Conservation (phyloP, 2,113 vertebrate species). For the Crotophaga sulcirostris region DNA sequence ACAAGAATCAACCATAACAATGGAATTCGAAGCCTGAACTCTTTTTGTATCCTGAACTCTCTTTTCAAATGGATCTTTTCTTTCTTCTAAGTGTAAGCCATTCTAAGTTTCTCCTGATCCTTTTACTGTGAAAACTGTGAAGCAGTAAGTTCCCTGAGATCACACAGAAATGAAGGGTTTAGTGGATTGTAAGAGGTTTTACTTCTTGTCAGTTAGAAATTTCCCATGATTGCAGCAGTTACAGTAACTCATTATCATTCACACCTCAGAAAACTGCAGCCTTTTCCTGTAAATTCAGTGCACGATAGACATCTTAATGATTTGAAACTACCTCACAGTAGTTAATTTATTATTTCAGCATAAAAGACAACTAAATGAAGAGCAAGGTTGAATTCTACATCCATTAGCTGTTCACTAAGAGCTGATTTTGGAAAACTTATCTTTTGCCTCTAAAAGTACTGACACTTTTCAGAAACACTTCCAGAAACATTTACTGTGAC, state of each 20-base stretch:
- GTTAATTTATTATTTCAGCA: constrained; percentile 5
- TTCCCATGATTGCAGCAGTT: not conserved
- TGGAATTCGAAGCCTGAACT: not conserved
- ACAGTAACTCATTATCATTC: not conserved
- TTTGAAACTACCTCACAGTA: not conserved
- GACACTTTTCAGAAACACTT: not conserved
- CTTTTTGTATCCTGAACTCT: not conserved
- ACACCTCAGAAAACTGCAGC: not conserved
- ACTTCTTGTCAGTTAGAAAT: not conserved
- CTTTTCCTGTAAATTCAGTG: not conserved
- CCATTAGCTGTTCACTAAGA: not conserved
- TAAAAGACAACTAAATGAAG: not conserved
- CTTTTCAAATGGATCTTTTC: not conserved
- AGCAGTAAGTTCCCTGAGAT: not conserved
- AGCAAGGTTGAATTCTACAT: not conserved
- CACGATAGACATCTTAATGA: not conserved
- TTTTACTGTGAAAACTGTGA: not conserved
- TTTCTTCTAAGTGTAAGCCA: not conserved
- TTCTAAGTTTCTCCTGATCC: not conserved
- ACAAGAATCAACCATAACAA: not conserved
- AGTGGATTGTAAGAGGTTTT: not conserved
- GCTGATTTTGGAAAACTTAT: not conserved
- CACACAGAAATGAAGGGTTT: not conserved
- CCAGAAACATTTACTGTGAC: not conserved
- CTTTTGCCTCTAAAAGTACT: not conserved